These are phyloP conservation scores for Apis mellifera DNA, from an alignment of 1,140 invertebrate genomes.

Conservation along the genomic window Amel_HAv3.1 CM009940.2:3204001-3204500, in stretches of 20 bases:
- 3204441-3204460: not conserved
- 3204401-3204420: not conserved
- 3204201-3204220: conserved; percentile 86
- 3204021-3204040: conserved; percentile 25
- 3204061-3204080: not conserved
- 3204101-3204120: not conserved
- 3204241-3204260: conserved; percentile 85
- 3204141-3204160: conserved; percentile 83
- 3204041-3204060: conserved; percentile 11
- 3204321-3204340: conserved; percentile 74
- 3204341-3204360: conserved; percentile 75
- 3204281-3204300: conserved; percentile 73
- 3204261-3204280: conserved; percentile 75
- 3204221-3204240: conserved; percentile 91
- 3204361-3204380: not conserved
- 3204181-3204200: conserved; percentile 88
- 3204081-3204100: not conserved
- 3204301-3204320: conserved; percentile 75
- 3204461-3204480: conserved; percentile 69
- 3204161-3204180: conserved; percentile 89
- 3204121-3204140: not conserved
- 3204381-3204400: conserved; percentile 1
- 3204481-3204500: conserved; percentile 72
- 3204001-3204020: conserved; percentile 20
- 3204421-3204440: too few species aligned